A percentile compares a stretch with the other conserved stretches of the same genome.
Conservation (phyloP, 2,888 invertebrate genomes). For the Periphyllus acericola region DNA sequence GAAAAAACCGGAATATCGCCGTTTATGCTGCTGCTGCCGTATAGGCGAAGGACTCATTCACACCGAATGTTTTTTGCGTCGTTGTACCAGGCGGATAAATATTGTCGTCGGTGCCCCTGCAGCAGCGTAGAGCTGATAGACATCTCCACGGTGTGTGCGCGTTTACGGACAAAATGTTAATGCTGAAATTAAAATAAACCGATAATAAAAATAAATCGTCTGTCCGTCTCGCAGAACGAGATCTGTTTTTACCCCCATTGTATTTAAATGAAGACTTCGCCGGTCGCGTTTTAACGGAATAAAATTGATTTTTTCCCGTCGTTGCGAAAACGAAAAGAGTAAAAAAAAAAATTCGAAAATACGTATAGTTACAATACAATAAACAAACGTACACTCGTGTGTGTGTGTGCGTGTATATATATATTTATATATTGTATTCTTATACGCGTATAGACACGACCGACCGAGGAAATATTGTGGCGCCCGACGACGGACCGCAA, state of each 20-base stretch:
- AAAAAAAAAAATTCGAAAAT: slow-evolving; percentile 1
- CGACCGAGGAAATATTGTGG: slow-evolving; percentile 26
- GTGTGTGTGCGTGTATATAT: background rate
- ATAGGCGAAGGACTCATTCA: slow-evolving; percentile 29
- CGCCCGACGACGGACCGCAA: slow-evolving; percentile 29
- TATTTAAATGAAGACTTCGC: slow-evolving; percentile 61
- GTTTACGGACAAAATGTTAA: slow-evolving; percentile 47
- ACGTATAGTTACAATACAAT: background rate
- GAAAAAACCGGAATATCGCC: slow-evolving; percentile 42
- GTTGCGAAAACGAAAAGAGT: background rate
- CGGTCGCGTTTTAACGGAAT: slow-evolving; percentile 49
- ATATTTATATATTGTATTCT: background rate
- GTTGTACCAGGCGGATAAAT: background rate
- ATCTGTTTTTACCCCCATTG: slow-evolving; percentile 55
- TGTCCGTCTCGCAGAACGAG: slow-evolving; percentile 60
- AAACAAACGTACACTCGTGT: background rate
- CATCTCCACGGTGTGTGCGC: slow-evolving; percentile 25
- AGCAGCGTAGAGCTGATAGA: slow-evolving; percentile 26
- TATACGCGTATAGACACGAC: background rate
- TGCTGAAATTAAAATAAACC: slow-evolving; percentile 60
- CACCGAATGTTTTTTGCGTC: slow-evolving; percentile 37
- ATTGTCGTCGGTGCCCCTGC: slow-evolving; percentile 2
- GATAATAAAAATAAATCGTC: slow-evolving; percentile 62
- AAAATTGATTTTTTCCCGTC: slow-evolving; percentile 49
- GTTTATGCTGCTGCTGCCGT: background rate